Conservation (phyloP, 2,113 vertebrate species). For the Athene noctua region DNA sequence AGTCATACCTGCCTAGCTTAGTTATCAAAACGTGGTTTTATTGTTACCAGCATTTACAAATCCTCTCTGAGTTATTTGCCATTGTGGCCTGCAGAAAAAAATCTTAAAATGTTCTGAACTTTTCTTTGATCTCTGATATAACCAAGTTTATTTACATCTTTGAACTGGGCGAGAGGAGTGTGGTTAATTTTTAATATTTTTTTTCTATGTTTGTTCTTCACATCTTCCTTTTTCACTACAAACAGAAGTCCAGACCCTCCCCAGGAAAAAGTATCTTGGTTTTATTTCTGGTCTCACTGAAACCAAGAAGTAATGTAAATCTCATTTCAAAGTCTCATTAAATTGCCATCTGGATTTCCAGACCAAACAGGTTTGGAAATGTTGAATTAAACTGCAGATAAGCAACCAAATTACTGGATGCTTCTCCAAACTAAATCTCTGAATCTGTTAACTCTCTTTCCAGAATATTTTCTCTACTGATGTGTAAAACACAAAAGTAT, state of each 20-base stretch:
- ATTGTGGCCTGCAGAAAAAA: not conserved
- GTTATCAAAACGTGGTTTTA: not conserved
- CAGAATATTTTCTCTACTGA: conserved; percentile 17
- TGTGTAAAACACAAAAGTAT: conserved; percentile 37
- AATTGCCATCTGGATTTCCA: conserved; percentile 61
- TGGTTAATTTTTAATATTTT: not conserved
- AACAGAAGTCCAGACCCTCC: not conserved
- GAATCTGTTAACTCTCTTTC: not conserved
- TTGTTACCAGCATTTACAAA: not conserved
- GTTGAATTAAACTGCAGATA: conserved; percentile 44
- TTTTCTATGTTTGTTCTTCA: not conserved
- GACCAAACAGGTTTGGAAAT: conserved; percentile 43
- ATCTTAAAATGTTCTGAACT: not conserved
- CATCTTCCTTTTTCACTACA: not conserved
- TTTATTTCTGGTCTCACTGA: conserved; percentile 37
- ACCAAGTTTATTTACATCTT: not conserved
- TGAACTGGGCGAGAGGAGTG: not conserved
- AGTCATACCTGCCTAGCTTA: not conserved
- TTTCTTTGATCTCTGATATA: not conserved
- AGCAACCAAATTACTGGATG: conserved; percentile 24
- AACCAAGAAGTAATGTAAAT: conserved; percentile 28
- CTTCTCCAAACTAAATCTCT: conserved; percentile 22
- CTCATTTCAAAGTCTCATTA: conserved; percentile 60
- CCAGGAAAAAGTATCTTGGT: not conserved
- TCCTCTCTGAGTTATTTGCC: not conserved